Evolutionary conservation across 2,888 invertebrate genomes (phyloP).

Genomic region (Mesodorylaimus sp.): DNA sequence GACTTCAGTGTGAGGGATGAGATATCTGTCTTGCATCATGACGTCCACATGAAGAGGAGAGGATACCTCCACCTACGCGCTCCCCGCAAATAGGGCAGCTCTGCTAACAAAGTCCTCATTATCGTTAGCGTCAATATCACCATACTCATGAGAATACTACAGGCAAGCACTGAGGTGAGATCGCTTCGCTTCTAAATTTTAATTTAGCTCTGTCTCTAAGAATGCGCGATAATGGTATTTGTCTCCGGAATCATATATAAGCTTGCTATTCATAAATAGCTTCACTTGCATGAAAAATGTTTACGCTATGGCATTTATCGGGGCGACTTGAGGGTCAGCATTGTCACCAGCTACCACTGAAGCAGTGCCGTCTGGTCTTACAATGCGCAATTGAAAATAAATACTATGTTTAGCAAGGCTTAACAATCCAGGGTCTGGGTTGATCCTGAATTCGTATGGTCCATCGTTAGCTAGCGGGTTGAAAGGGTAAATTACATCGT

Average conservation of each 20-base stretch:
- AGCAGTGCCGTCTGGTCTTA: neutral
- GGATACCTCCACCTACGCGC: too few species aligned
- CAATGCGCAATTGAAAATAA: slow-evolving; percentile 2
- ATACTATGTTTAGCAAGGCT: neutral
- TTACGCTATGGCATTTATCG: slow-evolving; percentile 4
- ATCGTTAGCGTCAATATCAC: too few species aligned
- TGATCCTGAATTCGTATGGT: slow-evolving; percentile 5
- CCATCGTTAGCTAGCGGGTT: slow-evolving; percentile 1
- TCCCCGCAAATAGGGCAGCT: too few species aligned
- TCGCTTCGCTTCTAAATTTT: too few species aligned
- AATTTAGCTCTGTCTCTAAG: too few species aligned
- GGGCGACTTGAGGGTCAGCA: neutral
- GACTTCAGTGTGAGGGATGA: too few species aligned
- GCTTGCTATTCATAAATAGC: slow-evolving; percentile 1
- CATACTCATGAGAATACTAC: too few species aligned
- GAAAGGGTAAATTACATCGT: neutral
- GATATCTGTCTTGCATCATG: too few species aligned
- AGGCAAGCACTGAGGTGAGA: too few species aligned
- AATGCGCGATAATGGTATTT: slow-evolving; percentile 3
- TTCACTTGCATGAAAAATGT: slow-evolving; percentile 8
- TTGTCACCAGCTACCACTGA: too few species aligned
- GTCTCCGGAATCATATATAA: slow-evolving; percentile 5
- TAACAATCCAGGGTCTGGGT: neutral
- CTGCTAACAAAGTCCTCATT: too few species aligned
- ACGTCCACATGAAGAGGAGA: too few species aligned